Percentiles rank a stretch among this genome's conserved stretches.
Conservation (phyloP, 2,888 invertebrate species). For the Autographa gamma region DNA sequence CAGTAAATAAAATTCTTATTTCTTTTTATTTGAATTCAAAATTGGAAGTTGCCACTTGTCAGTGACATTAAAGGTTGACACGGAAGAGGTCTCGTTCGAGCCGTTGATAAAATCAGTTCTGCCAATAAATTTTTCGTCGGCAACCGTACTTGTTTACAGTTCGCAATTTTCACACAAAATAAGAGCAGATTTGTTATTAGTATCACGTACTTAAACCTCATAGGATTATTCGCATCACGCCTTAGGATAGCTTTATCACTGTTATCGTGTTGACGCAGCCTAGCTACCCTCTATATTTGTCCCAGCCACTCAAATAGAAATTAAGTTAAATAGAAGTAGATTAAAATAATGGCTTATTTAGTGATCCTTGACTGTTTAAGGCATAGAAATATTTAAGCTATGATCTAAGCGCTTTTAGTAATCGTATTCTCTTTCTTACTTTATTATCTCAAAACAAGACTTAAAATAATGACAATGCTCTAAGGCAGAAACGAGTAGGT, state of each 20-base stretch:
- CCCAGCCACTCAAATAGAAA: conserved; percentile 31
- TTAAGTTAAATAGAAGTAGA: conserved; percentile 39
- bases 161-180: conserved; percentile 51
- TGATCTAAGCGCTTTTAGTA: too few species aligned
- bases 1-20: neutral
- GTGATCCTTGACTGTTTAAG: neutral
- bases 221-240: conserved; percentile 66
- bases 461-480: too few species aligned
- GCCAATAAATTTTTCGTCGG: conserved; percentile 22
- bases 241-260: conserved; percentile 64
- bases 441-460: too few species aligned
- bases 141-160: conserved; percentile 45
- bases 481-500: too few species aligned
- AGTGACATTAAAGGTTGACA: conserved; percentile 20
- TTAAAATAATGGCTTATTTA: neutral
- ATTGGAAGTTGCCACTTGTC: conserved; percentile 10
- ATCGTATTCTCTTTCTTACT: too few species aligned
- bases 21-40: conserved; percentile 16
- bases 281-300: conserved; percentile 39
- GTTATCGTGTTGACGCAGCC: conserved; percentile 62
- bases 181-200: conserved; percentile 53
- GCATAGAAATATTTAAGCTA: too few species aligned
- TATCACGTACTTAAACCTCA: conserved; percentile 61
- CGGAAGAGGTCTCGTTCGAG: conserved; percentile 11
- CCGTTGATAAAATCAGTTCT: conserved; percentile 19